phyloP scores from a whole-genome alignment of 2,797 vertebrate genomes.

The Hemitrygon akajei region DNA sequence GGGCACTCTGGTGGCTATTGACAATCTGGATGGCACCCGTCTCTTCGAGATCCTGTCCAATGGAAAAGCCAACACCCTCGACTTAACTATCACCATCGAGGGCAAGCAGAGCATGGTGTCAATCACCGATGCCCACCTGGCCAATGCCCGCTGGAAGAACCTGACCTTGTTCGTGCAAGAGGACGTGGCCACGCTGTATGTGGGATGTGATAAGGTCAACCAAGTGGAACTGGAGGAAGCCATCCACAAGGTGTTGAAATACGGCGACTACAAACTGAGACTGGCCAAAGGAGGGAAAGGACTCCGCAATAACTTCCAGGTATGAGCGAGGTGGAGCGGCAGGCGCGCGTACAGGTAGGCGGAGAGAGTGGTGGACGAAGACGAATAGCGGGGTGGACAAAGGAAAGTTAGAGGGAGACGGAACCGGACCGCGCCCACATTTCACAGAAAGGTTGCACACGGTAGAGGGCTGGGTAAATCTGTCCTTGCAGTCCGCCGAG shows the following conservation, averaged over 20 bases:
- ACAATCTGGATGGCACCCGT: constrained; percentile 75
- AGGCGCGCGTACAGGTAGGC: not conserved
- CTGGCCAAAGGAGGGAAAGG: constrained; percentile 75
- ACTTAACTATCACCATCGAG: constrained; percentile 72
- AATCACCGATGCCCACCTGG: constrained; percentile 79
- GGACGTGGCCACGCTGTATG: constrained; percentile 80
- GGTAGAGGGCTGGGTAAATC: not conserved
- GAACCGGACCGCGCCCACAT: not conserved
- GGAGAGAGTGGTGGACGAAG: not conserved
- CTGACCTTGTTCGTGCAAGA: constrained; percentile 93
- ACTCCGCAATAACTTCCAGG: constrained; percentile 81
- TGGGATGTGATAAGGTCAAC: constrained; percentile 89
- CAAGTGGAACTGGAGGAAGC: constrained; percentile 77
- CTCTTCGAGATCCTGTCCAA: constrained; percentile 89
- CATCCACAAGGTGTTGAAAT: constrained; percentile 77
- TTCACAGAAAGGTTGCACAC: not conserved
- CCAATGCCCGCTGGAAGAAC: constrained; percentile 86
- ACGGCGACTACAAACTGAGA: constrained; percentile 63
- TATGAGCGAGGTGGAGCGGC: constrained; percentile 50
- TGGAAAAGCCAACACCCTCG: constrained; percentile 80
- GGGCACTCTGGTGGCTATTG: constrained; percentile 77
- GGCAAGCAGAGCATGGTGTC: constrained; percentile 77
- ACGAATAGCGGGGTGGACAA: not conserved
- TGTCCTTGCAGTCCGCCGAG: not conserved
- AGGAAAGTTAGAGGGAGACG: not conserved